Base-by-base conservation (phyloP, 37 sponge, comb jelly and placozoan species). In the Oopsacas minuta region DNA sequence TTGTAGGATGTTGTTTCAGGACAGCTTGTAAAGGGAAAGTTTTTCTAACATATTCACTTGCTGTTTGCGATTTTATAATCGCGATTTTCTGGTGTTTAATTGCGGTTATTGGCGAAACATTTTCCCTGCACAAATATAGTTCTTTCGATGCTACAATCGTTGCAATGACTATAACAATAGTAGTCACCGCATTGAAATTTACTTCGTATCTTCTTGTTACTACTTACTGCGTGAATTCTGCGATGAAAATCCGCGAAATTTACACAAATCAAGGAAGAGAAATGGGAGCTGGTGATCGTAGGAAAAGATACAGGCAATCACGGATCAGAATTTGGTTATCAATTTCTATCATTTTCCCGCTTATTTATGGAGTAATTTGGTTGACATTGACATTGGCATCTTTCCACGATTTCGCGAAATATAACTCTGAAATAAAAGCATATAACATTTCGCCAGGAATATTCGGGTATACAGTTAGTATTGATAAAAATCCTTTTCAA, bases 21-120 rank as follows among this genome's bases (percentile, higher is more conserved):
- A 61, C 75, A 34, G 75, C 75, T 61, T 61, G 75, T 61, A 61
- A 61, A 61, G 75, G 75, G 17, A 61, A 61, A n/a, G 75, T 61
- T 61, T 61, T 61, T 61, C 30, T 61, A 3, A 61, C 75, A 3
- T 61, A 61, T 12, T 20, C 30, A n/a, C 22, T 61, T 61, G 75
- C 75, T 61, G 28, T 61, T 61, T 61, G 75, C 28, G 75, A 61
- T n/a, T 61, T 61, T 61, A 61, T 12, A 7, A 61, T 61, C 30
- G 75, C 75, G 20, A 61, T 61, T 25, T 61, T 61, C 22, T 61
- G 75, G 75, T 61, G 75, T n/a, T 25, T 61, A 61, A 61, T 61
- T 34, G 30, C 75, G 75, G 1, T 61, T 61, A 61, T 61, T 61
- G 75, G 75, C 22, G 75, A 61, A 34, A 61, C 75, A 25, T 61